phyloP scores from a whole-genome alignment of 2,888 invertebrate genomes.

The Oxystoma pomonae region DNA sequence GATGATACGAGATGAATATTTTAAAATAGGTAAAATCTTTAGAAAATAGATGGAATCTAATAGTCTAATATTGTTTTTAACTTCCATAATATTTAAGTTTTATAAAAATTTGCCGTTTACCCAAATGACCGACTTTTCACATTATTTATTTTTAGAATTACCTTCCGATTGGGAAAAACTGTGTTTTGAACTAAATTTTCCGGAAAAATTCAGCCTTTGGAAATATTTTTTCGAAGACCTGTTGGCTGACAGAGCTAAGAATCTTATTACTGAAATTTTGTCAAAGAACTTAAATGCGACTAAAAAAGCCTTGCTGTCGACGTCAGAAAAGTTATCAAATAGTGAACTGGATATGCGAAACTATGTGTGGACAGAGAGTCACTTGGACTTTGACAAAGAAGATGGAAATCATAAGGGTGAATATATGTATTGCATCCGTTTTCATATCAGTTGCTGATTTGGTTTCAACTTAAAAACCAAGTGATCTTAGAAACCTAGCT shows the following conservation, averaged over 20 bases:
- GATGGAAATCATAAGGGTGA: conserved; percentile 43
- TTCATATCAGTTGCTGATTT: too few species aligned
- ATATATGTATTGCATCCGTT: too few species aligned
- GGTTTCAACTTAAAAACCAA: too few species aligned
- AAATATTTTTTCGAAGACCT: conserved; percentile 68
- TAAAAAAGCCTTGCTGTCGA: conserved; percentile 44
- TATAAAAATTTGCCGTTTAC: too few species aligned
- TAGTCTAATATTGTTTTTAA: too few species aligned
- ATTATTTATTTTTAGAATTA: conserved; percentile 54
- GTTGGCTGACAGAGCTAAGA: conserved; percentile 64
- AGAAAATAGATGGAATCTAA: too few species aligned
- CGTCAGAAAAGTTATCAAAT: conserved; percentile 31
- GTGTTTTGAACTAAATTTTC: conserved; percentile 58
- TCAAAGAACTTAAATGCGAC: conserved; percentile 40
- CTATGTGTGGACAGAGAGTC: conserved; percentile 71
- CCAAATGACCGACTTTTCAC: too few species aligned
- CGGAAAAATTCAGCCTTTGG: conserved; percentile 61
- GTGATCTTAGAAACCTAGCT: too few species aligned
- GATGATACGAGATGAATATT: conserved; percentile 66
- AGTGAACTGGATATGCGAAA: conserved; percentile 56
- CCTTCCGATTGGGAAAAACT: conserved; percentile 61
- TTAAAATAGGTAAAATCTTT: conserved; percentile 58
- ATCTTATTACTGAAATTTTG: conserved; percentile 53
- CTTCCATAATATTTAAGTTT: too few species aligned
- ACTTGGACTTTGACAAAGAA: conserved; percentile 48